Conservation (phyloP, 2,797 vertebrate genomes). For the Enteromius argenteus region DNA sequence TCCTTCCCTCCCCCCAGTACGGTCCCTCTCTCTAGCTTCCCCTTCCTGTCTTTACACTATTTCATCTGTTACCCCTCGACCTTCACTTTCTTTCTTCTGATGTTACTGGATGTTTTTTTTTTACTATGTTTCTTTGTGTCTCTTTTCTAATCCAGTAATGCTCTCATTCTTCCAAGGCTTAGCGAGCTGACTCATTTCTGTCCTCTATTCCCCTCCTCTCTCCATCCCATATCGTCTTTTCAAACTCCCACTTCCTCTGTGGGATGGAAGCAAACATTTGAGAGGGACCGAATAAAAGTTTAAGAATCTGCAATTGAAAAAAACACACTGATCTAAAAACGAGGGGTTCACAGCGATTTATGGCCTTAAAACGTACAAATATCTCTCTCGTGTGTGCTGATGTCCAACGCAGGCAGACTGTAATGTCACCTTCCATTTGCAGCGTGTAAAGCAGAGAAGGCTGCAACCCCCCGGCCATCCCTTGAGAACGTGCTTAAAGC, state of each 20-base stretch:
- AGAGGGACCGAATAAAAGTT: slow-evolving; percentile 7
- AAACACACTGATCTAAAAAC: background rate
- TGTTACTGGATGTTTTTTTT: slow-evolving; percentile 8
- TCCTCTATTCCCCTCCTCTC: slow-evolving; percentile 57
- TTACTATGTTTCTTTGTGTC: slow-evolving; percentile 21
- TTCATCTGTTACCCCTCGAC: slow-evolving; percentile 38
- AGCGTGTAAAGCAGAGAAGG: slow-evolving; percentile 44
- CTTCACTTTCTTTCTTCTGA: slow-evolving; percentile 56
- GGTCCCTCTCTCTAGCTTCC: slow-evolving; percentile 58
- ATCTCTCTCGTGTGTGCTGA: slow-evolving; percentile 27
- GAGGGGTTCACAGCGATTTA: background rate
- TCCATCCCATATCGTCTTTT: slow-evolving; percentile 56
- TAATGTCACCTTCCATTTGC: slow-evolving; percentile 67
- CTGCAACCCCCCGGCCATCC: slow-evolving; percentile 57
- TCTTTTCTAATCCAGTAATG: slow-evolving; percentile 48
- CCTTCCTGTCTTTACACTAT: slow-evolving; percentile 42
- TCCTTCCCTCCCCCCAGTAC: slow-evolving; percentile 65
- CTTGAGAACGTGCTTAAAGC: slow-evolving; percentile 57
- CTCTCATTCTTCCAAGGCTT: slow-evolving; percentile 54
- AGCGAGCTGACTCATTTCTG: slow-evolving; percentile 53
- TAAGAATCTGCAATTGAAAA: background rate
- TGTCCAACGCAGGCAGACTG: slow-evolving; percentile 59
- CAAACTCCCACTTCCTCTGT: slow-evolving; percentile 54
- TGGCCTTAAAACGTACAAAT: background rate
- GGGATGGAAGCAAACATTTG: slow-evolving; percentile 22